Evolutionary conservation across 2,888 invertebrate species (phyloP).

Genomic region (Anthoptus insignis): DNA sequence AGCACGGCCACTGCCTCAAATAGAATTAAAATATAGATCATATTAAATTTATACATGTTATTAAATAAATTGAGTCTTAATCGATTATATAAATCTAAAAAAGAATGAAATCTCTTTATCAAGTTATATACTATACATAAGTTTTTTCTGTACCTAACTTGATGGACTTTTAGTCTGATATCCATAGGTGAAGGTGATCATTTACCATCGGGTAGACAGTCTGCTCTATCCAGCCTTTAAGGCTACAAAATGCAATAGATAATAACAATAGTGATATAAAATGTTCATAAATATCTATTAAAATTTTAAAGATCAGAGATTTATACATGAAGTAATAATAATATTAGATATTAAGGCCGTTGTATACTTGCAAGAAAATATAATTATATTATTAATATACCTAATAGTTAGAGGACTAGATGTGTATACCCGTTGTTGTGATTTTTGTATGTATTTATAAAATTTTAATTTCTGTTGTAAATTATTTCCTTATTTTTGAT

Average conservation of each 20-base stretch:
- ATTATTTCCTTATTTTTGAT: conserved; percentile 48
- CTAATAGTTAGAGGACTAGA: conserved; percentile 34
- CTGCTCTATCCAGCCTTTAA: no score
- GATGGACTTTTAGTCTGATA: no score
- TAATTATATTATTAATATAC: neutral
- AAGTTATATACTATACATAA: no score
- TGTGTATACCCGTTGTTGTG: conserved; percentile 53
- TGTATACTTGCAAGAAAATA: conserved; percentile 28
- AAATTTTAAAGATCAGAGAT: conserved; percentile 17
- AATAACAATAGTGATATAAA: neutral
- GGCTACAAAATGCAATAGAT: no score
- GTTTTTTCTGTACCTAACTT: neutral
- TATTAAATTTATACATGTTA: conserved; percentile 21
- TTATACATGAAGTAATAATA: conserved; percentile 36
- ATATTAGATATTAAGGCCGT: conserved; percentile 22
- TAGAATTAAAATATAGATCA: conserved; percentile 29
- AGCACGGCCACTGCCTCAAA: conserved; percentile 34
- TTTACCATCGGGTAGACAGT: no score
- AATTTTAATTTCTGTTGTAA: conserved; percentile 63
- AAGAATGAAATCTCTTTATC: neutral
- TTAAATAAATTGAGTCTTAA: conserved; percentile 6
- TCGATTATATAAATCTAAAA: neutral
- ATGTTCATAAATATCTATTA: neutral
- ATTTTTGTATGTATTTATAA: conserved; percentile 50
- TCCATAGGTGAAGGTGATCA: no score